Evolutionary conservation across 2,113 vertebrate genomes (phyloP).

Genomic region (Siniperca chuatsi): DNA sequence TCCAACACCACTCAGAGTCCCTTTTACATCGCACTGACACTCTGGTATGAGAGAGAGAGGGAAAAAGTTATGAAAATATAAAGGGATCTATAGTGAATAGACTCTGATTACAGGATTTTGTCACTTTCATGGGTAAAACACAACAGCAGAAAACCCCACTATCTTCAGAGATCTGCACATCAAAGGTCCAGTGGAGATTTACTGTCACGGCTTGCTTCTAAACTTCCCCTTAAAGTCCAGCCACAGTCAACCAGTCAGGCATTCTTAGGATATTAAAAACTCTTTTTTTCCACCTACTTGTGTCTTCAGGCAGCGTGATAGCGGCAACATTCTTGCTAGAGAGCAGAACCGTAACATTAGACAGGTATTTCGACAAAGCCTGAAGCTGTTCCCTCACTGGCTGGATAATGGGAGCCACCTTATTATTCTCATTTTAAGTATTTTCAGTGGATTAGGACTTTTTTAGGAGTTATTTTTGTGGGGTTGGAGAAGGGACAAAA

Average conservation of each 20-base stretch:
- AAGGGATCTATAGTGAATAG: constrained; percentile 68
- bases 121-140: constrained; percentile 65
- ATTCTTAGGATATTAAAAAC: constrained; percentile 79
- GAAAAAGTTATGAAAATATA: constrained; percentile 33
- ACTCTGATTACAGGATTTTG: constrained; percentile 77
- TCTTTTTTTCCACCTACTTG: constrained; percentile 18
- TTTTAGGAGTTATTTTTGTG: neutral
- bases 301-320: constrained; percentile 44
- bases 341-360: constrained; percentile 69
- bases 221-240: constrained; percentile 53
- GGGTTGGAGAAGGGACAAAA: neutral
- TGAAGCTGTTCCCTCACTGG: constrained; percentile 40
- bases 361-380: constrained; percentile 66
- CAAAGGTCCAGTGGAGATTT: constrained; percentile 68
- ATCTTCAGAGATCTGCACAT: constrained; percentile 68
- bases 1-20: constrained; percentile 90
- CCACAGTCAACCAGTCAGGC: constrained; percentile 50
- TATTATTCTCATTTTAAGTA: constrained; percentile 22
- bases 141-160: constrained; percentile 47
- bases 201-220: constrained; percentile 22
- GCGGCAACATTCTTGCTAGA: constrained; percentile 71
- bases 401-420: constrained; percentile 16
- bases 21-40: constrained; percentile 90
- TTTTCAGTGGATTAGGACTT: constrained; percentile 19
- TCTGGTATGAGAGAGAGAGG: constrained; percentile 78